These are phyloP conservation scores for Halcyon malimbica DNA, from an alignment of 2,113 vertebrate genomes.

Conservation along the genomic window DNA sequence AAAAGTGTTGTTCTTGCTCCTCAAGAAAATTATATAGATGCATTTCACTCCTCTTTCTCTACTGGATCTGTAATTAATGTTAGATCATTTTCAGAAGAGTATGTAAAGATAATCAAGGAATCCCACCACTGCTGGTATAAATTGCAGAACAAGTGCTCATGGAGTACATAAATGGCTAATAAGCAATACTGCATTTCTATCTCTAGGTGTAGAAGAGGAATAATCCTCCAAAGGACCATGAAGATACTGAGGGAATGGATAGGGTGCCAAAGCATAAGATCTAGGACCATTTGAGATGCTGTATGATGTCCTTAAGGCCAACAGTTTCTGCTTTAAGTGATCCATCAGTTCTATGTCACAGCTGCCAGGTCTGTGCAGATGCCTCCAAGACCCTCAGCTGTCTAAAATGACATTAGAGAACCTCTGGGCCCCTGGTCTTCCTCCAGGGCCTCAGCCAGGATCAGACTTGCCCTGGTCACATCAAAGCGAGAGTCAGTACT, in stretches of 20 bases:
- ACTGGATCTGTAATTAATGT: background rate
- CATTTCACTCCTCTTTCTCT: background rate
- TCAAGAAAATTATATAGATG: background rate
- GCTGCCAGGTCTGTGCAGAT: background rate
- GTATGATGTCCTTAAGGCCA: background rate
- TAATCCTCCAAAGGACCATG: background rate
- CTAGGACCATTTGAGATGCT: background rate
- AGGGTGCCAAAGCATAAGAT: background rate
- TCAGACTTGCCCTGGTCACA: background rate
- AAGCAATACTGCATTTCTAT: background rate
- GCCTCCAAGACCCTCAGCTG: background rate
- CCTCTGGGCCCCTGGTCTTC: background rate
- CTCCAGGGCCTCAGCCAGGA: background rate
- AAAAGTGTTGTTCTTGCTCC: background rate
- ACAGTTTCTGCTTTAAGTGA: background rate
- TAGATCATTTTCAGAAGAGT: background rate
- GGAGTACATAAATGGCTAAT: background rate
- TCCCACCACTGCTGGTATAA: background rate
- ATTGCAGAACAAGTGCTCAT: background rate
- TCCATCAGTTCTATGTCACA: rapidly evolving
- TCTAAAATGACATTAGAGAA: background rate
- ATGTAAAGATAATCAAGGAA: background rate
- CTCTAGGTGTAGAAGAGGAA: background rate
- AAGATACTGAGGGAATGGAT: background rate
- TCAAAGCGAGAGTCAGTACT: background rate